A percentile compares a stretch with the other conserved stretches of the same genome.
Evolutionary conservation across 2,113 vertebrate species (phyloP).

Genomic region (Centropus bengalensis): DNA sequence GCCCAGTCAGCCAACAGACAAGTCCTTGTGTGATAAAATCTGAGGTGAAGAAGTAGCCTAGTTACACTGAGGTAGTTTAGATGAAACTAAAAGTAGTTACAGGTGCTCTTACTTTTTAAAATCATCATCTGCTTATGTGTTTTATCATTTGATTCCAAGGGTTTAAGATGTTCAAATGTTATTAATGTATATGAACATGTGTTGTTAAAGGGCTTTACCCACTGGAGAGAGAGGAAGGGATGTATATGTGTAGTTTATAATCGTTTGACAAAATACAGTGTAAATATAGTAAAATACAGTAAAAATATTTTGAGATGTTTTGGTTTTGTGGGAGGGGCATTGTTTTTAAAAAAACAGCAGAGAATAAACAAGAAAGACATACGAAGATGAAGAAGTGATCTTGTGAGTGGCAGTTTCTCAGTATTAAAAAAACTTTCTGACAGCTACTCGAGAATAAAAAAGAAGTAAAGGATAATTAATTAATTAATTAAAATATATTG

Average conservation of each 20-base stretch:
- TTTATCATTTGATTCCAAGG: not conserved
- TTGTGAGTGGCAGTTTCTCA: not conserved
- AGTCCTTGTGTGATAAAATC: not conserved
- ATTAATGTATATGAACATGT: not conserved
- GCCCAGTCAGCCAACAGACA: not conserved
- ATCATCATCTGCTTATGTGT: not conserved
- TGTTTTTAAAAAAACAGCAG: not conserved
- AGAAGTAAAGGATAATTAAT: not conserved
- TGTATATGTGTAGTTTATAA: not conserved
- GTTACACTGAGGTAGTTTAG: not conserved
- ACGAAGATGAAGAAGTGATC: accelerated
- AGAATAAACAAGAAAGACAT: not conserved
- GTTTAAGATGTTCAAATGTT: not conserved
- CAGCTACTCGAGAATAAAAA: not conserved
- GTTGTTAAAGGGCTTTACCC: not conserved
- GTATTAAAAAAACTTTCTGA: not conserved
- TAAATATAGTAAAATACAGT: not conserved
- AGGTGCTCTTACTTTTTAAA: not conserved
- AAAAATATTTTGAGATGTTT: not conserved
- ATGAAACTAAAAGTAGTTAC: not conserved
- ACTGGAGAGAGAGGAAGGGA: not conserved
- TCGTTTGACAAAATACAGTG: not conserved
- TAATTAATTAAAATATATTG: not conserved
- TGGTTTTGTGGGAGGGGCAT: accelerated
- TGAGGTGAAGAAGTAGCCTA: not conserved